Percentiles rank a stretch among this genome's conserved stretches.
Evolutionary conservation across 2,797 vertebrate genomes (phyloP).

Genomic region (Phrynocephalus vlangalii): DNA sequence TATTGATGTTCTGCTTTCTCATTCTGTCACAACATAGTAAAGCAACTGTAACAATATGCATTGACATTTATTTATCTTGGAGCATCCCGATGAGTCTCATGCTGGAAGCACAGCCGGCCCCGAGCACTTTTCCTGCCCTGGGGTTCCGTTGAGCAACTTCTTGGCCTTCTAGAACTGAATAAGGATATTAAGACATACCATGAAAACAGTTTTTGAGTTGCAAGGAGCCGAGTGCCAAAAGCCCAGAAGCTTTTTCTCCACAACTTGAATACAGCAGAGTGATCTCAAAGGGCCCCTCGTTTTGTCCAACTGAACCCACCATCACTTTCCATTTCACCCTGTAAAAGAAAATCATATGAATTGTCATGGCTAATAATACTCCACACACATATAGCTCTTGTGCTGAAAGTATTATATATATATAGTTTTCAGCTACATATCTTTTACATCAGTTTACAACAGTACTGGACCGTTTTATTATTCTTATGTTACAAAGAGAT

Average conservation of each 20-base stretch:
- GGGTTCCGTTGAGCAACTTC: conserved; percentile 2
- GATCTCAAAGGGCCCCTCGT: conserved; percentile 85
- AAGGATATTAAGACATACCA: conserved; percentile 60
- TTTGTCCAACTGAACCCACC: conserved; percentile 78
- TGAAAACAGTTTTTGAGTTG: conserved; percentile 81
- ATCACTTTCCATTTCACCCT: conserved; percentile 83
- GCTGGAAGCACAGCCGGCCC: not conserved
- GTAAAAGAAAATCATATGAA: conserved; percentile 22
- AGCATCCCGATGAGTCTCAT: not conserved
- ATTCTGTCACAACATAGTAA: too few relatives aligned
- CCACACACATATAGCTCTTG: not conserved
- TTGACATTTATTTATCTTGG: not conserved
- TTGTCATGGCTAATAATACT: not conserved
- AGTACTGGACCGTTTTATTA: not conserved
- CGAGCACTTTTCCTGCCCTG: not conserved
- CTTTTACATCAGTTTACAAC: not conserved
- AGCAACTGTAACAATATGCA: not conserved
- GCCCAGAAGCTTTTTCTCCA: conserved; percentile 58
- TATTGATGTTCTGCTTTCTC: too few relatives aligned
- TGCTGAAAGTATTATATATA: not conserved
- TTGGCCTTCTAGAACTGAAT: conserved; percentile 28
- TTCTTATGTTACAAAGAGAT: not conserved
- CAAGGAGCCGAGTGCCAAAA: conserved; percentile 85
- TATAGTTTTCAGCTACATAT: not conserved
- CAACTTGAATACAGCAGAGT: conserved; percentile 83